Evolutionary conservation across 2,888 invertebrate genomes (phyloP), one percentile per base, ranked within the genome.

Genomic region (Oxystoma pomonae): DNA sequence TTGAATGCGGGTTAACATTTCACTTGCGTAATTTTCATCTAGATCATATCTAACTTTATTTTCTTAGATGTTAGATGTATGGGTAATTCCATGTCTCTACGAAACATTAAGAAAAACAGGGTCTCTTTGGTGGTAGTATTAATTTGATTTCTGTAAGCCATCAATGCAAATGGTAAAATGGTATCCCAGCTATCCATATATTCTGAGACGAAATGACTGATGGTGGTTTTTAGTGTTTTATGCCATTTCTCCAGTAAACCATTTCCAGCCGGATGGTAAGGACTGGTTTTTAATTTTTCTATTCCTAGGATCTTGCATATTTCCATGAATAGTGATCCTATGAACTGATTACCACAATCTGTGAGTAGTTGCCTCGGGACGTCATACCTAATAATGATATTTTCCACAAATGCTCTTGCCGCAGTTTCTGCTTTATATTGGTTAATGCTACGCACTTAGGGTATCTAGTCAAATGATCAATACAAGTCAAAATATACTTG

Each of bases 181-280:
- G 65, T 49, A 56, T 76, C 75, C 74, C 74, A 76, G 55, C 73
- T 69, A 16, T 55, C 19, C 19, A 70, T 68, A 9, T 70, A 60
- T 53, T 68, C 55, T 0, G 58, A 20, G 0, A 75, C 67, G 57
- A 71, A 74, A 56, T 74, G 72, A 1, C 70, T 68, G 1, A 76
- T 35, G 57, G 68, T 68, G 20, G 72, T 69, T 57, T 70, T 73
- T 0, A 77, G 55, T 1, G 68, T 65, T 52, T 74, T 58, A 51
- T 76, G 76, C 50, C 69, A 65, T 51, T 76, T 50, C 60, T 77
- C 76, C 0, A 76, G 63, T 51, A 70, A 63, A 1, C 74, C 76
- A 58, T 78, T 78, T 1, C 70, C 60, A 16, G 67, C 63, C 3
- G 77, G 74, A 21, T 73, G 72, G 60, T 74, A 75, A 1, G 73